Percentiles rank a stretch among this genome's conserved stretches.
phyloP scores from a whole-genome alignment of 2,888 invertebrate species.

The Drosophila nigricruria region DNA sequence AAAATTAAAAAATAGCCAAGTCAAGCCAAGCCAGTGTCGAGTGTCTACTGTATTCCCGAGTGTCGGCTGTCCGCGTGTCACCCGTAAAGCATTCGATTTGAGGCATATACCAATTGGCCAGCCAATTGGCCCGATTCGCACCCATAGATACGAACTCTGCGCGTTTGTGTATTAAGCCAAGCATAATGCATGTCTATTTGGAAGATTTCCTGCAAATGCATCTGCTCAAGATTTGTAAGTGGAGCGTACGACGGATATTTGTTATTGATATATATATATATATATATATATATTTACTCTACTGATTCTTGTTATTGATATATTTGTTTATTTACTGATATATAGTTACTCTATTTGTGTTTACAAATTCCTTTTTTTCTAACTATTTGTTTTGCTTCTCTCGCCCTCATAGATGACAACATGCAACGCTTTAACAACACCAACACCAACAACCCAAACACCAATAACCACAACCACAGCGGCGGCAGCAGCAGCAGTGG shows the following conservation, averaged over 20 bases:
- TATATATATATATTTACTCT: not conserved
- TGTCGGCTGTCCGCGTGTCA: not conserved
- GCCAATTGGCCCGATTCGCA: not conserved
- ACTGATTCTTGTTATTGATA: too few species aligned
- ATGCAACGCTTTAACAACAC: constrained; percentile 60
- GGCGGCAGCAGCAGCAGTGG: constrained; percentile 1
- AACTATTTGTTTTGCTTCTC: not conserved
- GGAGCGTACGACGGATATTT: not conserved
- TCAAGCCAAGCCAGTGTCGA: too few species aligned
- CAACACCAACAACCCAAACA: constrained; percentile 21
- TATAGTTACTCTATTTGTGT: too few species aligned
- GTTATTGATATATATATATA: too few species aligned
- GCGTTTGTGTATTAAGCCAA: not conserved
- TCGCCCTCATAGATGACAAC: constrained; percentile 57
- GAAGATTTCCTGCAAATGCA: constrained; percentile 46
- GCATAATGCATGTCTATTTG: constrained; percentile 48
- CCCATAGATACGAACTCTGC: not conserved
- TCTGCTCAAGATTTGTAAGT: constrained; percentile 56
- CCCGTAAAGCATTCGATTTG: not conserved
- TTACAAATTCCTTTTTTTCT: too few species aligned
- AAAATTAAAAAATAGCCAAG: too few species aligned
- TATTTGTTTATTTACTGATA: not conserved
- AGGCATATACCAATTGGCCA: too few species aligned
- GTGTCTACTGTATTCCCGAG: not conserved
- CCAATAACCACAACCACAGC: constrained; percentile 7